Conservation (phyloP, 1,140 invertebrate species). For the Hylaeus volcanicus region DNA sequence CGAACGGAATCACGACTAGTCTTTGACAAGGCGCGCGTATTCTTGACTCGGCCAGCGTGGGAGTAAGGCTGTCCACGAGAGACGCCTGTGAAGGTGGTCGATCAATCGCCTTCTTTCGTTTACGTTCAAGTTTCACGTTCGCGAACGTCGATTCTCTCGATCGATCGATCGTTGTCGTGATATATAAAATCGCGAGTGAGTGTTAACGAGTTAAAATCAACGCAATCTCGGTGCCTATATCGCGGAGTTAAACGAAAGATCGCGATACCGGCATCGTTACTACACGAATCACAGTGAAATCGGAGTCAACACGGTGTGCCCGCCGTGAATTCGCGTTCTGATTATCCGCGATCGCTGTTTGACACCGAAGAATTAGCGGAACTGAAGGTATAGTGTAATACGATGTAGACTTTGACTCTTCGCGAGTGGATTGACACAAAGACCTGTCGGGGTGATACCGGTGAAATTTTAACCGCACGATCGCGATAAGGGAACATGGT, state of each 20-base stretch:
- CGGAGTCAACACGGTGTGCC: not conserved
- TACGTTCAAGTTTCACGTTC: not conserved
- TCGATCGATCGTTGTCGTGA: not conserved
- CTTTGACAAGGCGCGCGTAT: constrained; percentile 72
- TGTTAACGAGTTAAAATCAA: not conserved
- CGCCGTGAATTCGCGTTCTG: not conserved
- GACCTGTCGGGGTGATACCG: not conserved
- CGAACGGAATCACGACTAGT: constrained; percentile 37
- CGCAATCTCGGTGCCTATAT: not conserved
- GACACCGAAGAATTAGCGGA: not conserved
- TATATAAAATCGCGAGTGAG: constrained; percentile 29
- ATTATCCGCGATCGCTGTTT: not conserved
- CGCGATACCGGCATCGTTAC: constrained; percentile 22
- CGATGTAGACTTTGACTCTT: constrained; percentile 32
- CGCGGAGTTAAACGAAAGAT: not conserved
- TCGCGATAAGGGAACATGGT: not conserved
- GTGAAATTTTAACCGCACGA: constrained; percentile 4
- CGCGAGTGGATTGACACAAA: not conserved
- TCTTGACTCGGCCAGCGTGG: constrained; percentile 77
- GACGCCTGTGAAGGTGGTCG: constrained; percentile 65
- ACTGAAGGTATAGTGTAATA: not conserved
- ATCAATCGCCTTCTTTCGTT: constrained; percentile 45
- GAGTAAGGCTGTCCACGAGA: constrained; percentile 72
- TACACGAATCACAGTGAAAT: constrained; percentile 33
- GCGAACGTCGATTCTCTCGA: not conserved